These are phyloP conservation scores for Acrossocheilus wenchowensis DNA, from an alignment of 2,797 vertebrate genomes.

Conservation along the genomic window DNA sequence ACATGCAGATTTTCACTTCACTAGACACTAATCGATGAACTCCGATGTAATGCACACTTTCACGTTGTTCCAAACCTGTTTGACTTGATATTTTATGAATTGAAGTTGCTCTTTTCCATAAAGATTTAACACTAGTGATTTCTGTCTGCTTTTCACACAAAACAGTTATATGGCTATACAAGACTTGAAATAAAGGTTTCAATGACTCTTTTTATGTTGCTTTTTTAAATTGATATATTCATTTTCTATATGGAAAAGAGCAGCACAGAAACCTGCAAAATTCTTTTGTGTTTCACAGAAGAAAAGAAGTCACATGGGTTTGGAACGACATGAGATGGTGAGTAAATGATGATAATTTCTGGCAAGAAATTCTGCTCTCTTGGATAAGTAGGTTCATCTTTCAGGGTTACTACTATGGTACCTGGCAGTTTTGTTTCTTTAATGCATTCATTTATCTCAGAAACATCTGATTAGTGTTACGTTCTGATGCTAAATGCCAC, in stretches of 20 bases:
- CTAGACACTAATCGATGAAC: background rate
- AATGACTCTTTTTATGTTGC: background rate
- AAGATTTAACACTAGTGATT: background rate
- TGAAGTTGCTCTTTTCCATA: background rate
- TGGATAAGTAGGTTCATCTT: background rate
- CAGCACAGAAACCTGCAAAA: background rate
- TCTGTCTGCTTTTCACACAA: background rate
- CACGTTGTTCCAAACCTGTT: background rate
- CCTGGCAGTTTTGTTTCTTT: background rate
- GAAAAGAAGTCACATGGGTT: background rate
- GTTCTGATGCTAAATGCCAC: background rate
- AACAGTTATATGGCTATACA: background rate
- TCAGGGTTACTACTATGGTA: background rate
- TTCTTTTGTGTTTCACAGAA: background rate
- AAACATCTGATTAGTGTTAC: background rate
- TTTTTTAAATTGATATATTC: background rate
- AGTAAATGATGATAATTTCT: background rate
- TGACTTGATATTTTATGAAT: background rate
- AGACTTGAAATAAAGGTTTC: background rate
- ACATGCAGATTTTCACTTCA: background rate
- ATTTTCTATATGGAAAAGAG: background rate
- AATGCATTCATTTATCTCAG: background rate
- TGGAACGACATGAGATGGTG: background rate
- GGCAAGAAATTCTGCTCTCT: background rate
- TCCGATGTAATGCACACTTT: background rate